phyloP scores from a whole-genome alignment of 2,888 invertebrate genomes.

The Trachelus iudaicus region DNA sequence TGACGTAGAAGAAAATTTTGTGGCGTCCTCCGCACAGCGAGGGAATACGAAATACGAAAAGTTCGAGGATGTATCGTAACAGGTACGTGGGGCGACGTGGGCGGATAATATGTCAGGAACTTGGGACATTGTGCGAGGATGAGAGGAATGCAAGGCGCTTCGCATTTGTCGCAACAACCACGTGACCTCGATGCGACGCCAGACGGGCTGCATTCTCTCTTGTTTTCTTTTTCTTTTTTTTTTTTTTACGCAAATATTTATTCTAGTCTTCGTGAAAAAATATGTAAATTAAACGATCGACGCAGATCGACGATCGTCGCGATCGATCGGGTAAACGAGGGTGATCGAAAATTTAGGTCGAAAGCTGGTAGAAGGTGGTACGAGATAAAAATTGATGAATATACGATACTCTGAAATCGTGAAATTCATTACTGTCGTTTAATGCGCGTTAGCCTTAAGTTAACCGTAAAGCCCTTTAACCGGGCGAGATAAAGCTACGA shows the following conservation, averaged over 20 bases:
- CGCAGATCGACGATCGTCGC: not conserved
- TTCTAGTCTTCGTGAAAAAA: not conserved
- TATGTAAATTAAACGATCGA: not conserved
- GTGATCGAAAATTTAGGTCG: not conserved
- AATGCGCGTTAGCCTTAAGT: not conserved
- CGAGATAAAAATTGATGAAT: not conserved
- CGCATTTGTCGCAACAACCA: not conserved
- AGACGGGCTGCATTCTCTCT: not conserved
- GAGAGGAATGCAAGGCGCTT: not conserved
- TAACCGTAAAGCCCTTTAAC: not conserved
- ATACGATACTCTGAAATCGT: not conserved
- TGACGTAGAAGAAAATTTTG: not conserved
- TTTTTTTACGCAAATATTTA: not conserved
- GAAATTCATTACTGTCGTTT: not conserved
- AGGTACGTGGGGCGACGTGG: not conserved
- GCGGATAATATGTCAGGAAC: not conserved
- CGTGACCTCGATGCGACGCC: not conserved
- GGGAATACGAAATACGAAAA: not conserved
- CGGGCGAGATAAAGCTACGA: not conserved
- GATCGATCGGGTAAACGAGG: not conserved
- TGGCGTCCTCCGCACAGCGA: not conserved
- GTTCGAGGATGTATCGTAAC: not conserved
- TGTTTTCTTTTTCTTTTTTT: too few species aligned
- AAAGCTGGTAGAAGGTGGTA: not conserved
- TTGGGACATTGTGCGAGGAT: not conserved